Evolutionary conservation across 2,888 invertebrate species (phyloP).

Genomic region (Noctua janthe): DNA sequence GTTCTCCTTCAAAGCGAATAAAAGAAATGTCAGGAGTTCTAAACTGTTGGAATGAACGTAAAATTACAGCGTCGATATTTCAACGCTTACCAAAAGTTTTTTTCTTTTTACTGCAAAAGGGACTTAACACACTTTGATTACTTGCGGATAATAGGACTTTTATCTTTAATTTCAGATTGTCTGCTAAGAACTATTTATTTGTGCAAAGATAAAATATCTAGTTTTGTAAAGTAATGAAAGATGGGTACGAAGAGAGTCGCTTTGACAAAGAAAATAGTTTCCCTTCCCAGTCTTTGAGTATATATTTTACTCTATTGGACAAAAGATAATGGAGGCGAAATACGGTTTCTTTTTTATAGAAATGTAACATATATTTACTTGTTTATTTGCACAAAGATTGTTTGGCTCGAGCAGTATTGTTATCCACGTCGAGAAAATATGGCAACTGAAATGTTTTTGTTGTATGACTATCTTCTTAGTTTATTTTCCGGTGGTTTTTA

Average conservation of each 20-base stretch:
- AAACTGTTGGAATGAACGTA: conserved; percentile 48
- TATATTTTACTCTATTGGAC: conserved; percentile 23
- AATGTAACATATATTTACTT: conserved; percentile 24
- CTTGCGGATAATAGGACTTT: conserved; percentile 52
- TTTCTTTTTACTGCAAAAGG: conserved; percentile 31
- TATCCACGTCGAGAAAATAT: conserved; percentile 14
- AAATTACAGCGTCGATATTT: conserved; percentile 57
- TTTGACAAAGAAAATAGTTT: conserved; percentile 37
- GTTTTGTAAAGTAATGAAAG: conserved; percentile 40
- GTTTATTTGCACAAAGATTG: conserved; percentile 14
- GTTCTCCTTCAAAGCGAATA: conserved; percentile 30
- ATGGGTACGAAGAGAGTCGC: conserved; percentile 7
- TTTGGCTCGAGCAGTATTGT: conserved; percentile 15
- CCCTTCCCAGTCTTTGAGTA: background rate
- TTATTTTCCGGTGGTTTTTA: background rate
- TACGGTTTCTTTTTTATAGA: conserved; percentile 25
- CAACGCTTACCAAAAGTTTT: conserved; percentile 45
- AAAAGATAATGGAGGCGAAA: conserved; percentile 30
- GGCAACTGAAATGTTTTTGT: background rate
- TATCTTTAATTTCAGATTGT: conserved; percentile 50
- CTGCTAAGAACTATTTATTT: conserved; percentile 33
- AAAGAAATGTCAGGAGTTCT: conserved; percentile 51
- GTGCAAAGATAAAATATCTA: conserved; percentile 31
- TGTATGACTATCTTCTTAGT: background rate
- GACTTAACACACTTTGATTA: conserved; percentile 55